Percentiles rank a stretch among this genome's conserved stretches.
These are phyloP conservation scores for Stictocephala bisonia DNA, from an alignment of 2,888 invertebrate species.

Conservation along the genomic window DNA sequence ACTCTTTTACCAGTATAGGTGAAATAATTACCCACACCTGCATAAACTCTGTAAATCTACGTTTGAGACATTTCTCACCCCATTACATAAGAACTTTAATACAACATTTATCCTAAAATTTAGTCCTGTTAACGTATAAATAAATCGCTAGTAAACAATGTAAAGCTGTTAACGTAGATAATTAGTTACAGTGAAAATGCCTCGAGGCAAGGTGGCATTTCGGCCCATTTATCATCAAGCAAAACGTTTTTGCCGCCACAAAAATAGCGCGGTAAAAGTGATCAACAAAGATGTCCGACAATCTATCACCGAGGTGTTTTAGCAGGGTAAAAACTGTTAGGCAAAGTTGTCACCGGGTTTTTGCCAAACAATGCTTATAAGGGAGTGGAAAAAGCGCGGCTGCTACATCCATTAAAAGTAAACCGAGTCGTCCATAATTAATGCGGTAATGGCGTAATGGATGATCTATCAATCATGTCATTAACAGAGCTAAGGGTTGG, in stretches of 20 bases:
- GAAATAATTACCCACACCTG: too few species aligned
- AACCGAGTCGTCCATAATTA: conserved; percentile 35
- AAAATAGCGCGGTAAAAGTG: conserved; percentile 35
- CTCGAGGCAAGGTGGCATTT: not conserved
- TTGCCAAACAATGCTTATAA: conserved; percentile 32
- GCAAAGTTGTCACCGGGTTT: conserved; percentile 37
- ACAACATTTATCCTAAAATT: too few species aligned
- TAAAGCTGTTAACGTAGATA: conserved; percentile 29
- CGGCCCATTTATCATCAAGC: conserved; percentile 20
- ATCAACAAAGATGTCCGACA: conserved; percentile 40
- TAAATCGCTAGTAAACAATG: conserved; percentile 24
- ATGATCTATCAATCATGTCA: conserved; percentile 39
- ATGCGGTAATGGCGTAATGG: conserved; percentile 38
- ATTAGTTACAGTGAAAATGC: not conserved
- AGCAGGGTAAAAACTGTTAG: conserved; percentile 35
- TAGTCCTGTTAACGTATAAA: too few species aligned
- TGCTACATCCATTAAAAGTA: conserved; percentile 41
- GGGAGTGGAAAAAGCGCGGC: conserved; percentile 7
- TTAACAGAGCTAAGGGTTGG: not conserved
- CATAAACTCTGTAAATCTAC: too few species aligned
- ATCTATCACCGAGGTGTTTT: conserved; percentile 34
- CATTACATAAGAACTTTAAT: too few species aligned
- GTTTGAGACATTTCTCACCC: too few species aligned
- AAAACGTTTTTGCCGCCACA: not conserved
- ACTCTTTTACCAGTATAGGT: too few species aligned